These are phyloP conservation scores for Opisthograptis luteolata DNA, from an alignment of 2,888 invertebrate species.

Conservation along the genomic window DNA sequence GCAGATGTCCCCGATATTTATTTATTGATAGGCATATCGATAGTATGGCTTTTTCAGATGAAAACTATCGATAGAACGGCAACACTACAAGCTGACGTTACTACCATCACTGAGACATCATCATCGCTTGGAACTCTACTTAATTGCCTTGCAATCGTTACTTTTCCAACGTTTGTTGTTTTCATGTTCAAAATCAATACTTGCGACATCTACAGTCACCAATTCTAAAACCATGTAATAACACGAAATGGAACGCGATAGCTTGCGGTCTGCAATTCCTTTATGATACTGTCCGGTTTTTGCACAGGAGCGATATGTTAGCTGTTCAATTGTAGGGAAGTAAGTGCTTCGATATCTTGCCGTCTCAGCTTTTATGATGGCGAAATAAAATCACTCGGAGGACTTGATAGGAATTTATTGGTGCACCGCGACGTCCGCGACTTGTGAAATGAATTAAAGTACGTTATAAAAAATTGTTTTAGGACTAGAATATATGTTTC, in stretches of 20 bases:
- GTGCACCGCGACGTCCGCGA: slow-evolving; percentile 28
- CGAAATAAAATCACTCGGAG: slow-evolving; percentile 39
- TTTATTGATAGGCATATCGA: too few relatives aligned
- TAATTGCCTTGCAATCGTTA: too few relatives aligned
- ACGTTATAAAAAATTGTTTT: too few relatives aligned
- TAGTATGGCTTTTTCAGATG: too few relatives aligned
- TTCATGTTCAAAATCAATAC: slow-evolving; percentile 12
- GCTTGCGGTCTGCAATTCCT: slow-evolving; percentile 46
- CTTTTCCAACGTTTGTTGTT: too few relatives aligned
- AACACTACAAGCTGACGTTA: too few relatives aligned
- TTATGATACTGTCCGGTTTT: slow-evolving; percentile 63
- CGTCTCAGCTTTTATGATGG: slow-evolving; percentile 47
- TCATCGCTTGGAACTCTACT: too few relatives aligned
- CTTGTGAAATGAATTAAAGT: too few relatives aligned
- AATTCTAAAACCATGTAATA: slow-evolving; percentile 36
- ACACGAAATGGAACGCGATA: slow-evolving; percentile 40
- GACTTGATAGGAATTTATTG: slow-evolving; percentile 33
- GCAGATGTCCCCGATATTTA: too few relatives aligned
- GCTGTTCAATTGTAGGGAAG: slow-evolving; percentile 73
- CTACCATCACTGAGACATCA: too few relatives aligned
- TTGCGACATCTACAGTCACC: slow-evolving; percentile 11
- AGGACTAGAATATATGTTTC: too few relatives aligned
- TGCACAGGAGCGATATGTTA: slow-evolving; percentile 60
- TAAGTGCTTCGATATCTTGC: slow-evolving; percentile 57
- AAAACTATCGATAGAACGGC: too few relatives aligned